phyloP scores from a whole-genome alignment of 2,888 invertebrate species.

The Pteria penguin region DNA sequence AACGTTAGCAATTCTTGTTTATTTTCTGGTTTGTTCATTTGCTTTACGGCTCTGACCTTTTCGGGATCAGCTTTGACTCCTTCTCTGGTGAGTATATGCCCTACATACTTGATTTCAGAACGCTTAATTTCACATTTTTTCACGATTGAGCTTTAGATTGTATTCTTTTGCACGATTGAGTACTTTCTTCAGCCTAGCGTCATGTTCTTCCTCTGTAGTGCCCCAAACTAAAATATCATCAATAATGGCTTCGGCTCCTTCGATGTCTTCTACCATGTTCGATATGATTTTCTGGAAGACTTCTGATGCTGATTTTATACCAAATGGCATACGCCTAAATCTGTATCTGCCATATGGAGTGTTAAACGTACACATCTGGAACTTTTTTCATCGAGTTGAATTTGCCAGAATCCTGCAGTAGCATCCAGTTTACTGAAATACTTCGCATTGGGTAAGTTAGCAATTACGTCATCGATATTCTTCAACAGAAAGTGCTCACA shows the following conservation, averaged over 20 bases:
- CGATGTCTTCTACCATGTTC: slow-evolving; percentile 14
- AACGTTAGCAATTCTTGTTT: slow-evolving; percentile 24
- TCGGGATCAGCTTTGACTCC: slow-evolving; percentile 38
- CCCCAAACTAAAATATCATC: slow-evolving; percentile 47
- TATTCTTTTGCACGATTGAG: slow-evolving; percentile 1
- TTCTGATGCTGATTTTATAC: slow-evolving; percentile 23
- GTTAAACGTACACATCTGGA: slow-evolving; percentile 30
- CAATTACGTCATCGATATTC: slow-evolving; percentile 37
- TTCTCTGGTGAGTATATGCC: slow-evolving; percentile 29
- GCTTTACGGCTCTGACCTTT: slow-evolving; percentile 13
- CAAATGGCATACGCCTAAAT: slow-evolving; percentile 29
- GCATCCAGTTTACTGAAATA: slow-evolving; percentile 44
- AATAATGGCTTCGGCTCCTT: slow-evolving; percentile 29
- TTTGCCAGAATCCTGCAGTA: slow-evolving; percentile 40
- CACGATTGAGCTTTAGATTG: slow-evolving; percentile 33
- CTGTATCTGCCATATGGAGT: slow-evolving; percentile 24
- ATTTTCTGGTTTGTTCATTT: slow-evolving; percentile 7
- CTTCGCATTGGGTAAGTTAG: slow-evolving; percentile 24
- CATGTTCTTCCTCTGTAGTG: slow-evolving; percentile 36
- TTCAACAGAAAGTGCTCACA: slow-evolving; percentile 38
- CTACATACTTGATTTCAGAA: slow-evolving; percentile 31
- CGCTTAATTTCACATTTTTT: slow-evolving; percentile 36
- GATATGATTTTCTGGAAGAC: slow-evolving; percentile 21
- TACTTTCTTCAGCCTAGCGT: slow-evolving; percentile 13
- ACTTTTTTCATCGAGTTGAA: slow-evolving; percentile 3